These are phyloP conservation scores for Sebastes cheni DNA, from an alignment of 2,797 vertebrate species.

Conservation along the genomic window DNA sequence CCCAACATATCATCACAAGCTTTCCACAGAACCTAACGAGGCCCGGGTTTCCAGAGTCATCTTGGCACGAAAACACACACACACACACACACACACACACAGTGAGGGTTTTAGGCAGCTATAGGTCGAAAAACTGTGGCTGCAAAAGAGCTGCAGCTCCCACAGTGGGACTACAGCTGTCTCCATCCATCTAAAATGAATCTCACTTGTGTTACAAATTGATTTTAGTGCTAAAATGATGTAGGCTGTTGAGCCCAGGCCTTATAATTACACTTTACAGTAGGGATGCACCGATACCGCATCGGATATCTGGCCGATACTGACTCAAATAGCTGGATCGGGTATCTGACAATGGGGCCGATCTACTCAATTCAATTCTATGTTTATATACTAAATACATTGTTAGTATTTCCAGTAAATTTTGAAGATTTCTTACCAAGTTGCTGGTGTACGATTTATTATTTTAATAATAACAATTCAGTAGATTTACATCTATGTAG, in stretches of 20 bases:
- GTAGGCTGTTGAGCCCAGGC: conserved; percentile 21
- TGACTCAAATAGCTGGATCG: no score
- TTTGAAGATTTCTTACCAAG: no score
- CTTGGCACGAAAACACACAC: conserved; percentile 31
- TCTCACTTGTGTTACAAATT: background rate
- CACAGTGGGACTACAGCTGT: background rate
- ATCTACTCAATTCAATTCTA: no score
- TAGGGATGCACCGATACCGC: no score
- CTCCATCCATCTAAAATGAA: background rate
- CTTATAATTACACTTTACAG: conserved; percentile 13
- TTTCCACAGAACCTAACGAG: conserved; percentile 34
- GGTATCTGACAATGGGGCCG: no score
- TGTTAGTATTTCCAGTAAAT: no score
- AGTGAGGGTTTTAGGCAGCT: conserved; percentile 11
- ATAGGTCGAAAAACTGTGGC: conserved; percentile 19
- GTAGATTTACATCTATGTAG: no score
- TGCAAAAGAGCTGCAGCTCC: background rate
- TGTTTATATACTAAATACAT: no score
- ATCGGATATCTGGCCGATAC: no score
- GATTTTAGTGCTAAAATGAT: conserved; percentile 35
- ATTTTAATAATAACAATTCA: no score
- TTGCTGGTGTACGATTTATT: no score
- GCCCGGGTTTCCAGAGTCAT: conserved; percentile 11
- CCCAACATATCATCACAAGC: background rate
- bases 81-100: background rate